Evolutionary conservation across 2,888 invertebrate species (phyloP), one percentile per base, ranked within the genome.

Genomic region (Synergus japonicus): DNA sequence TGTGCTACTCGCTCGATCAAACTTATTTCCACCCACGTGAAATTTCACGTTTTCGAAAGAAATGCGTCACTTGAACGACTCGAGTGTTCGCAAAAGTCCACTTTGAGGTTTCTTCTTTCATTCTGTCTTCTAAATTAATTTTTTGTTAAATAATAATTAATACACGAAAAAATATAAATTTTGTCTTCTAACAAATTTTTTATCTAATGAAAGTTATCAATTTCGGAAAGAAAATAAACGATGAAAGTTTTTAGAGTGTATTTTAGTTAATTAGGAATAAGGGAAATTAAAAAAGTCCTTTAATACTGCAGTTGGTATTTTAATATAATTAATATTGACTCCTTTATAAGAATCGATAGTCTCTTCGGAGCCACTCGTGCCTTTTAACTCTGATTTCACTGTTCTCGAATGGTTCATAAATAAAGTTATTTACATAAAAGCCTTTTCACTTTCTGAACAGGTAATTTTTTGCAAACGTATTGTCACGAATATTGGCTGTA

Each of bases 21-120:
- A 69, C 69, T 69, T 15, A 46, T 29, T 37, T 49, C 15, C 49
- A 49, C 69, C 69, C 49, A 69, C 69, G 22, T 69, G 2, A 18
- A 69, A 15, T 29, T 49, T 49, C 15, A 49, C 37, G 49, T 15
- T 49, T 7, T 15, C 15, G 7, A 7, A 15, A 5, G 15, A 15
- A 49, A 15, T n/a, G 49, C 49, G 15, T 49, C 15, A 5, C 49
- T 15, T 15, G 4, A 49, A 49, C 49, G 15, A 49, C 49, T 10
- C 1, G 15, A 7, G 15, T 49, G 15, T 49, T 49, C 7, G 1
- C 7, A 15, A n/a, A 44, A 49, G 13, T 49, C 7, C 49, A 49
- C 5, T n/a, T 12, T n/a, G 2, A 7, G 7, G 7, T 49, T 49
- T 49, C 15, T n/a, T 1, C 15, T 5, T 37, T 37, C 37, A 37